Percentiles rank a stretch among this genome's conserved stretches.
Conservation (phyloP, 2,888 invertebrate genomes). For the Caenorhabditis parvicauda region DNA sequence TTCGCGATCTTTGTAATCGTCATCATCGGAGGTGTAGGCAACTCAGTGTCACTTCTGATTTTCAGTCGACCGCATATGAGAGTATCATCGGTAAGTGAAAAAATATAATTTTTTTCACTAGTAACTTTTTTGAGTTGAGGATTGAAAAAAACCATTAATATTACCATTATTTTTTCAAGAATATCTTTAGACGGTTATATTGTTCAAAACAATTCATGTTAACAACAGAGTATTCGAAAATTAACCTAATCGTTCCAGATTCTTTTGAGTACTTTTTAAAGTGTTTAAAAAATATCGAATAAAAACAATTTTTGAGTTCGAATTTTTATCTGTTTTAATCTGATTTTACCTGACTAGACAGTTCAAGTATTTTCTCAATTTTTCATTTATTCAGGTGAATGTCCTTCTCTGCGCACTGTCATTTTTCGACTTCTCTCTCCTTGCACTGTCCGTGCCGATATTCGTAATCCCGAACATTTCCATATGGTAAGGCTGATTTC, state of each 20-base stretch:
- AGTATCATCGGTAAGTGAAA: constrained; percentile 41
- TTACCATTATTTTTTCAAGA: neutral
- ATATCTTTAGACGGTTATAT: neutral
- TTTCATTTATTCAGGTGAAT: constrained; percentile 46
- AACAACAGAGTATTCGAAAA: neutral
- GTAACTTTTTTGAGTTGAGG: too few species aligned
- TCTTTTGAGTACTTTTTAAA: neutral
- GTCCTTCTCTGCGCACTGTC: constrained; percentile 52
- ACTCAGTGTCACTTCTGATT: constrained; percentile 44
- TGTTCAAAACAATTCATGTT: neutral
- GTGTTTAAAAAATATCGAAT: neutral
- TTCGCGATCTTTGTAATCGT: constrained; percentile 46
- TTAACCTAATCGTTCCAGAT: neutral
- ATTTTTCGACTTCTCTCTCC: constrained; percentile 53
- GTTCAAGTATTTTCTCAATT: neutral
- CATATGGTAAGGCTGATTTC: constrained; percentile 37
- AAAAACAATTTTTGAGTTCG: neutral
- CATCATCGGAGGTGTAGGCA: constrained; percentile 48
- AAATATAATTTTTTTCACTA: neutral
- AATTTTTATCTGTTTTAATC: too few species aligned
- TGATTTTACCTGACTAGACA: too few species aligned
- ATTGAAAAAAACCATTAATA: too few species aligned
- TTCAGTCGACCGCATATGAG: constrained; percentile 53
- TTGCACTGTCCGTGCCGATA: constrained; percentile 54
- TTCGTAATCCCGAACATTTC: constrained; percentile 55